Conservation (phyloP, 1,140 invertebrate species). For the Philopotamus ludificatus region DNA sequence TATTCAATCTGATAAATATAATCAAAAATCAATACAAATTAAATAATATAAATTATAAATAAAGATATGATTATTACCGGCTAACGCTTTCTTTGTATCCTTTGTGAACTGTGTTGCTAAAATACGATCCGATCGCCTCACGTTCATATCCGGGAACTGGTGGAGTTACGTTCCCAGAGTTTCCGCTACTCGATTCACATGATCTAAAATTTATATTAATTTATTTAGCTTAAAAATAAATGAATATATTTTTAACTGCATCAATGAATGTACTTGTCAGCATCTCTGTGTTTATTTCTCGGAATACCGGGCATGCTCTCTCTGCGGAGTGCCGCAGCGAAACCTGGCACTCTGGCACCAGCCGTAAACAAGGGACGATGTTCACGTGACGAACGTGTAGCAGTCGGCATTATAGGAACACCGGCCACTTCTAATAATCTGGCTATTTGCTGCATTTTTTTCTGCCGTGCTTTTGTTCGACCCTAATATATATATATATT, state of each 20-base stretch:
- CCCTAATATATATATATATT: constrained; percentile 61
- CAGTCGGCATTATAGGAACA: constrained; percentile 49
- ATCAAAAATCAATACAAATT: background rate
- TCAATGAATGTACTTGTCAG: constrained; percentile 32
- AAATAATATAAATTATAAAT: background rate
- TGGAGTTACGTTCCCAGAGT: constrained; percentile 32
- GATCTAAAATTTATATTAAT: constrained; percentile 45
- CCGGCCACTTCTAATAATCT: constrained; percentile 81
- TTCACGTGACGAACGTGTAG: constrained; percentile 43
- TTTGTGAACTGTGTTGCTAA: constrained; percentile 42
- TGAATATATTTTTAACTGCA: no score
- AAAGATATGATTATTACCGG: constrained; percentile 11
- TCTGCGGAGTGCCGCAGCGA: constrained; percentile 64
- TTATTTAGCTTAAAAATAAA: no score
- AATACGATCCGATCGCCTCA: constrained; percentile 36
- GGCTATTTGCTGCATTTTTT: constrained; percentile 94
- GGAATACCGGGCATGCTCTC: constrained; percentile 51
- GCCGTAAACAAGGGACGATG: constrained; percentile 61
- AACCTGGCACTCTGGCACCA: constrained; percentile 65
- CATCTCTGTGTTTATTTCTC: constrained; percentile 35
- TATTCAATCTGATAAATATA: constrained; percentile 6
- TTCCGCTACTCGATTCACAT: constrained; percentile 45
- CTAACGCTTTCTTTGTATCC: constrained; percentile 20
- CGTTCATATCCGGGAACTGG: constrained; percentile 38
- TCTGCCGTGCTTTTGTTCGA: constrained; percentile 89